phyloP scores from a whole-genome alignment of 2,888 invertebrate species.

The Clistopyga incitator region DNA sequence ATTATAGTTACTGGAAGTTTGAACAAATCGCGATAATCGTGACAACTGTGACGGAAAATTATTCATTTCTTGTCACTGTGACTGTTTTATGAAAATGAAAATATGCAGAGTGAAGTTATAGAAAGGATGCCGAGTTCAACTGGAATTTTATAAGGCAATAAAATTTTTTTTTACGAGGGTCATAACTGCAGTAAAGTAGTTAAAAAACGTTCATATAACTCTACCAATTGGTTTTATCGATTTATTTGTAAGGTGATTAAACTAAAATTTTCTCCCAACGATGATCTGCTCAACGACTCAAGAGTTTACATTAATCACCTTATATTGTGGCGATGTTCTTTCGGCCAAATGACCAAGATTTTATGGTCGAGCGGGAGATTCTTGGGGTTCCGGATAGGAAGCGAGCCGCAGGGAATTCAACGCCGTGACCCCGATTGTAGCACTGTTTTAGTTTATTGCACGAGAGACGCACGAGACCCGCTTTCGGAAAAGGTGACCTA shows the following conservation, averaged over 20 bases:
- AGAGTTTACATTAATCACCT: conserved; percentile 12
- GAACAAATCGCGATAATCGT: no score
- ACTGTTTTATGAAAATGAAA: no score
- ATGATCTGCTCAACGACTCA: not conserved
- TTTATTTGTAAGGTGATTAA: not conserved
- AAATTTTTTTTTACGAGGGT: not conserved
- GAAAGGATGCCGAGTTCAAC: no score
- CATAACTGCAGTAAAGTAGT: not conserved
- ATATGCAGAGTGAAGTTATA: no score
- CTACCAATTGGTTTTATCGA: not conserved
- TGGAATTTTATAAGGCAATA: not conserved
- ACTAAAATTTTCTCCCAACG: not conserved
- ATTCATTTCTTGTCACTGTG: not conserved
- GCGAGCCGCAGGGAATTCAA: conserved; percentile 31
- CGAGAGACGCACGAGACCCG: conserved; percentile 24
- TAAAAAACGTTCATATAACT: no score
- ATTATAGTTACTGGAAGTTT: not conserved
- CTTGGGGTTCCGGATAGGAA: conserved; percentile 18
- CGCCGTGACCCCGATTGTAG: conserved; percentile 56
- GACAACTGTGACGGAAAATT: not conserved
- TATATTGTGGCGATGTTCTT: not conserved
- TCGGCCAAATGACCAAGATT: not conserved
- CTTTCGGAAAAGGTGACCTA: conserved; percentile 48
- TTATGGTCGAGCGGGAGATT: conserved; percentile 16
- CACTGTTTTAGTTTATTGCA: conserved; percentile 49